Evolutionary conservation across 2,113 vertebrate species (phyloP), one percentile per base, ranked within the genome.

Genomic region (Felis chaus): DNA sequence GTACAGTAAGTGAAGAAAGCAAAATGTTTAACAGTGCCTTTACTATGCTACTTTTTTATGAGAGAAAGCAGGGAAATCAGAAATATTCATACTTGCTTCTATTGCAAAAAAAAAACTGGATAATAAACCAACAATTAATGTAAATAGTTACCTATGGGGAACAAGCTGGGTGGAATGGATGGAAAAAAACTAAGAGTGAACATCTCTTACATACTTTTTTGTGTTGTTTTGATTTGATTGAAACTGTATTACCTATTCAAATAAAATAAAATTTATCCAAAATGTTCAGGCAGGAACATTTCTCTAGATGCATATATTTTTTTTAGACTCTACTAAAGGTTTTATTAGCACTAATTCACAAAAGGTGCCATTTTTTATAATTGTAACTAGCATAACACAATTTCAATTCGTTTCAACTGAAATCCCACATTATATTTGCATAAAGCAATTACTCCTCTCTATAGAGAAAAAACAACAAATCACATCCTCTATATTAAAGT

Each of bases 361-460:
- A 94, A 85, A 87, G 84, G 69, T 10, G 4, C 5, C 69, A 65
- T 88, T 94, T 74, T 91, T 79, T 81, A 36, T 48, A 63, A 80
- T 25, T 86, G 4, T 82, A 92, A 83, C 57, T 79, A 92, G 31
- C 21, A 74, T 84, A 94, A 97, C 65, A 31, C 33, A 92, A 84
- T 91, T 89, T 87, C 2, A 80, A 74, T 86, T 18, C 53, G 74
- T 86, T 71, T 45, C 41, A 81, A 53, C 23, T 78, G 81, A 97
- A 94, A 96, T 57, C 33, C 8, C 29, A 73, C 61, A 82, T 88
- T 55, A 61, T 0, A 89, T 95, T 91, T 95, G 63, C 84, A 95
- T 97, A 95, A 97, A 84, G 31, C 63, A 91, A 91, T 97, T 84
- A 33, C 23, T 95, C 69, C 78, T 95, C 89, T 79, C 96, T 71